Evolutionary conservation across 2,113 vertebrate genomes (phyloP), one percentile per base, ranked within the genome.

Genomic region (Heterotilapia buettikoferi): DNA sequence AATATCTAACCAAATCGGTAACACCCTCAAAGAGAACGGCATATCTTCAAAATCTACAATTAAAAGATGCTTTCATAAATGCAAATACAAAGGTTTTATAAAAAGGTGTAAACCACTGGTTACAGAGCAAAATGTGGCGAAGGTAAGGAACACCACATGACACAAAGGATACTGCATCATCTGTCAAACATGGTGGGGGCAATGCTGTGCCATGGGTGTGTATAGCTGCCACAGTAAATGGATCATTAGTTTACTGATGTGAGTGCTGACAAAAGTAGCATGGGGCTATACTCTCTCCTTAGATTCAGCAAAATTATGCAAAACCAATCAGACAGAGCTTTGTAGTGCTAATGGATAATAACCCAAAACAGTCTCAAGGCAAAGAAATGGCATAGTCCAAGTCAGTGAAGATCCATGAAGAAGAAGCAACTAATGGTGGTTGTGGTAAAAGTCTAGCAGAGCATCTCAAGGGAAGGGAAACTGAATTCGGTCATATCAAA

Each of bases 11-110:
- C 0, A 7, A 66, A n/a, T 66, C 31, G n/a, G 6, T 36, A 66
- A 66, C 1, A 7, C 16, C 10, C 31, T 66, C 31, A 38, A n/a
- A 36, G 0, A 36, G 18, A 7, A n/a, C 0, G 13, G 38, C 0
- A 4, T 43, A 1, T 26, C 13, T 5, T 16, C 38, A 24, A 24
- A 24, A 24, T 18, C 21, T 45, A 6, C 38, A 45, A 16, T 73
- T 26, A 18, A 73, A 43, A 45, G 68, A 45, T 45, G 5, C 68
- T 2, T 45, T 73, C 13, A 73, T 16, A 38, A 66, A n/a, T 5
- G 18, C 61, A 66, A 66, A 13, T 66, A 38, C 33, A 13, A n/a
- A n/a, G 0, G 61, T 36, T 38, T 38, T 66, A 3, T 11, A n/a
- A 36, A 45, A 3, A 7, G n/a, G 38, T 45, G 38, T 45, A 73